Evolutionary conservation across 2,113 vertebrate genomes (phyloP).

Genomic region (Chlorodrepanis virens): DNA sequence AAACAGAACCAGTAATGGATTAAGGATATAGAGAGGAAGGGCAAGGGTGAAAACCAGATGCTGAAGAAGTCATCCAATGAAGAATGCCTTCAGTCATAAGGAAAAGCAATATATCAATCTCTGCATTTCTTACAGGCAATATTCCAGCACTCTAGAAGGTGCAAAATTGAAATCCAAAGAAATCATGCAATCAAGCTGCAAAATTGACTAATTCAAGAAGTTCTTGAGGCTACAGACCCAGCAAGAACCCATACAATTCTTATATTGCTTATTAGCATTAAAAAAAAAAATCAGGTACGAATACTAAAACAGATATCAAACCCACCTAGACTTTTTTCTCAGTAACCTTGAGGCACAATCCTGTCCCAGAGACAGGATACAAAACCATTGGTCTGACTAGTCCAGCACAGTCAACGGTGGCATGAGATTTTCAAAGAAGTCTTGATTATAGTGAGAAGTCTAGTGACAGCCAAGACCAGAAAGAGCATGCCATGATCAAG

Average conservation of each 20-base stretch:
- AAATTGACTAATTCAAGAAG: background rate
- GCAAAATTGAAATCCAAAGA: background rate
- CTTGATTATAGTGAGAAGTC: background rate
- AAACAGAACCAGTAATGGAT: background rate
- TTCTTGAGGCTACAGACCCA: background rate
- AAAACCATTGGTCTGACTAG: background rate
- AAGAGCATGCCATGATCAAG: background rate
- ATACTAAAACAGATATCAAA: background rate
- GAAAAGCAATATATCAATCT: background rate
- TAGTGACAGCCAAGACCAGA: background rate
- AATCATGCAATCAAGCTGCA: background rate
- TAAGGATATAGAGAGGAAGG: background rate
- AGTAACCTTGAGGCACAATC: background rate
- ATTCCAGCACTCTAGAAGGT: background rate
- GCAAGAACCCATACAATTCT: background rate
- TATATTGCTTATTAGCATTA: background rate
- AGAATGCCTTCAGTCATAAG: background rate
- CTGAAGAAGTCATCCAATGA: background rate
- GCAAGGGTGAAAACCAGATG: background rate
- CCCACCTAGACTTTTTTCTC: background rate
- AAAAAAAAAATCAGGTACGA: fast-evolving
- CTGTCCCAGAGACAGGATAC: background rate
- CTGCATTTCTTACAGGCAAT: background rate
- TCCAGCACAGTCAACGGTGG: fast-evolving
- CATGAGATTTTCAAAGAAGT: background rate